Percentiles rank a stretch among this genome's conserved stretches.
These are phyloP conservation scores for Gobio gobio DNA, from an alignment of 2,113 vertebrate species.

Conservation along the genomic window DNA sequence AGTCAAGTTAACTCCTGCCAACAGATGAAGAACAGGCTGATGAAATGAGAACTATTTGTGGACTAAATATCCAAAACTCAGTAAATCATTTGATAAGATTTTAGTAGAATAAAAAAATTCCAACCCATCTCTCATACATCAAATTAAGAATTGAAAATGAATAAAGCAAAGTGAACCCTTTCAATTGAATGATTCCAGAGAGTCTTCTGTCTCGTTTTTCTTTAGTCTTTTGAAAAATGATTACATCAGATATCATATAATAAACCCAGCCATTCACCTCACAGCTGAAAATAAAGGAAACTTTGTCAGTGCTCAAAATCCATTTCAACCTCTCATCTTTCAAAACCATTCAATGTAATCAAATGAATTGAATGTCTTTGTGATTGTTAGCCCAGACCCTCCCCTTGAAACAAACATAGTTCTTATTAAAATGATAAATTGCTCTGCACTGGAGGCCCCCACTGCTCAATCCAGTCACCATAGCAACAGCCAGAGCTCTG, in stretches of 20 bases:
- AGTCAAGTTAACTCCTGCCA: background rate
- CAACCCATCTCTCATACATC: background rate
- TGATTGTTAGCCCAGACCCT: conserved; percentile 17
- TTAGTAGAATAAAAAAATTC: background rate
- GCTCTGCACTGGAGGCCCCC: conserved; percentile 49
- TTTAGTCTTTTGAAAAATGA: background rate
- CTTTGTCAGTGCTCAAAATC: background rate
- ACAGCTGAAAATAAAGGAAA: background rate
- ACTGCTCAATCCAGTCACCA: conserved; percentile 60
- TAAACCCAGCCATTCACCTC: background rate
- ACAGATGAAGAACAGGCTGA: background rate
- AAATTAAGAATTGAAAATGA: background rate
- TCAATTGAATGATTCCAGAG: background rate
- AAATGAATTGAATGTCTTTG: conserved; percentile 22
- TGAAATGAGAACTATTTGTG: background rate
- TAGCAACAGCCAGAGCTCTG: conserved; percentile 64
- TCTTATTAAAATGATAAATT: conserved; percentile 67
- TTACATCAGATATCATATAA: background rate
- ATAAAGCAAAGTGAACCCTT: background rate
- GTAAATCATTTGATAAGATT: background rate
- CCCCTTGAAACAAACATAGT: conserved; percentile 32
- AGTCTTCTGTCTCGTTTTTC: background rate
- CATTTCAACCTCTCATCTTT: background rate
- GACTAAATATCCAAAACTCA: background rate
- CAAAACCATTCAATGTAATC: background rate